Conservation (phyloP, 1,140 invertebrate species). For the Panulirus ornatus region DNA sequence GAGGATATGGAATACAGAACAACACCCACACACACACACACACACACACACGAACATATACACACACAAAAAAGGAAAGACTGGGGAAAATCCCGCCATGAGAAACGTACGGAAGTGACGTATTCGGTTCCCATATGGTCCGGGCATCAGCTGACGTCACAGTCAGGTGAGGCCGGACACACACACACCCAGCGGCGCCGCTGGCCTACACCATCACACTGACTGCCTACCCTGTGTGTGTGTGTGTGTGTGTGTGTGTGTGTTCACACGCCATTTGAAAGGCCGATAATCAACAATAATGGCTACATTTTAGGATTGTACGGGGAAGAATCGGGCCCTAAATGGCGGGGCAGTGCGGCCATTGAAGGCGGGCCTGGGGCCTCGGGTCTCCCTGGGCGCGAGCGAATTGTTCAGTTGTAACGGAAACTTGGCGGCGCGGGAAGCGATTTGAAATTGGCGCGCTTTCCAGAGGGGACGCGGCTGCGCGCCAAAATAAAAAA, state of each 20-base stretch:
- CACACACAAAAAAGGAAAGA: constrained; percentile 15
- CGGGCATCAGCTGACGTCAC: constrained; percentile 34
- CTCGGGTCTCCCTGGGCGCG: constrained; percentile 31
- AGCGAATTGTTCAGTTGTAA: constrained; percentile 61
- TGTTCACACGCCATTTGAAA: constrained; percentile 65
- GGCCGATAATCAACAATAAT: constrained; percentile 69
- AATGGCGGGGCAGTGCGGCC: constrained; percentile 57
- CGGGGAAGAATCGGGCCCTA: constrained; percentile 59
- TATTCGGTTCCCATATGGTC: constrained; percentile 29
- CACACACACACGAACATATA: too few species aligned
- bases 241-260: too few species aligned
- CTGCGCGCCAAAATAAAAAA: constrained; percentile 17
- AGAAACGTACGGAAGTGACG: constrained; percentile 34
- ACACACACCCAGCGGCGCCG: too few species aligned
- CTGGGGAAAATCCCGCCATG: not conserved
- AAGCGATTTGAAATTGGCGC: constrained; percentile 64
- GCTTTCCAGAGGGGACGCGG: constrained; percentile 34
- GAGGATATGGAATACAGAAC: too few species aligned
- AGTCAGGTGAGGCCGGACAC: constrained; percentile 21
- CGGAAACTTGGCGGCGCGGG: constrained; percentile 59
- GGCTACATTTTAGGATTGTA: constrained; percentile 68
- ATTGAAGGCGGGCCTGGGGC: constrained; percentile 32
- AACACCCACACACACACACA: too few species aligned
- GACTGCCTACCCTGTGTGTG: too few species aligned
- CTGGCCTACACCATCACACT: too few species aligned